Conservation (phyloP, 2,113 vertebrate genomes). For the Ictidomys tridecemlineatus region DNA sequence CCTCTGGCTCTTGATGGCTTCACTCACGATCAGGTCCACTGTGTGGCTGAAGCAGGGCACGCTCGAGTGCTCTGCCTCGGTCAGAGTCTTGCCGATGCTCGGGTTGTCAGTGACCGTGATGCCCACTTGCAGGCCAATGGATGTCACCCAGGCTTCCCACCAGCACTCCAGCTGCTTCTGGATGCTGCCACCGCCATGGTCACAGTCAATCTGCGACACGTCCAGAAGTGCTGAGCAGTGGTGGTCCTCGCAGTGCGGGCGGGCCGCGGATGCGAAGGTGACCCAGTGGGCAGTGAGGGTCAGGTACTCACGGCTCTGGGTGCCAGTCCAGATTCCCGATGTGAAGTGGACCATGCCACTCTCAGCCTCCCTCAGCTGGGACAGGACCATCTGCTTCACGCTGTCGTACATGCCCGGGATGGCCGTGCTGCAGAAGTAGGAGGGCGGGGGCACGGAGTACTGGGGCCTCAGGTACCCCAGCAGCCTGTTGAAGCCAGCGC, state of each 20-base stretch:
- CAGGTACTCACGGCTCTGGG: constrained; percentile 96
- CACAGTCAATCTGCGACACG: constrained; percentile 95
- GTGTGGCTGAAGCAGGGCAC: constrained; percentile 97
- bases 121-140: constrained; percentile 94
- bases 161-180: constrained; percentile 96
- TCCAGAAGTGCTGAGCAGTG: constrained; percentile 96
- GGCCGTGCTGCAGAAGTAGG: constrained; percentile 97
- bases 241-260: constrained; percentile 94
- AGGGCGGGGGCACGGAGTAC: constrained; percentile 94
- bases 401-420: constrained; percentile 97
- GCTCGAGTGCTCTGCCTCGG: constrained; percentile 92
- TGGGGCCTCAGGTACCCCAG: constrained; percentile 97
- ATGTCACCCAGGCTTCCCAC: constrained; percentile 97
- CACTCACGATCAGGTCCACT: constrained; percentile 94
- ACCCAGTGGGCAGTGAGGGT: constrained; percentile 98
- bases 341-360: constrained; percentile 97
- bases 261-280: constrained; percentile 92
- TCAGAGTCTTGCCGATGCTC: constrained; percentile 92
- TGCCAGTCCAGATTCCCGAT: constrained; percentile 96
- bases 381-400: constrained; percentile 94
- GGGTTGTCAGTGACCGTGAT: constrained; percentile 96
- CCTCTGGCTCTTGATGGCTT: constrained; percentile 98
- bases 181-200: constrained; percentile 93
- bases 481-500: constrained; percentile 94
- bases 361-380: constrained; percentile 96